Percentiles rank a stretch among this genome's conserved stretches.
Conservation (phyloP, 37 sponge, comb jelly and placozoan genomes). For the Aplysina aerophoba region DNA sequence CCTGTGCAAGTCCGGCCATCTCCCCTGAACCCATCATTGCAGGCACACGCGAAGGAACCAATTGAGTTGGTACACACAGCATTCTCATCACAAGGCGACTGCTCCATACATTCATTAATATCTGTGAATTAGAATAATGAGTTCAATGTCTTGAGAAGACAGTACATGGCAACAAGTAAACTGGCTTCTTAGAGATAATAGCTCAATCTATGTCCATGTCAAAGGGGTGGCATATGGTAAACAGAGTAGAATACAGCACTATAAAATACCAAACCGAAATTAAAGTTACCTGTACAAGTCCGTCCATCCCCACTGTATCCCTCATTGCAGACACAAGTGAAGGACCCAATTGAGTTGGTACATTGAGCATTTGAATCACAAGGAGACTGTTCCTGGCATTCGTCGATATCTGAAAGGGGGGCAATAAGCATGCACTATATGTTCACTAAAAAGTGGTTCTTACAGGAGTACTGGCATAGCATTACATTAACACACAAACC, state of each 20-base stretch:
- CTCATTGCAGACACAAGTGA: slow-evolving; percentile 32
- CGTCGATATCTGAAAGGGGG: slow-evolving; percentile 45
- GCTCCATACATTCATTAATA: slow-evolving; percentile 4
- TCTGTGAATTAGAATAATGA: no score
- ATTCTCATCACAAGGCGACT: not conserved
- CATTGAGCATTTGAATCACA: slow-evolving; percentile 32
- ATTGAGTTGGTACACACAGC: slow-evolving; percentile 29
- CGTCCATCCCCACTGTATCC: slow-evolving; percentile 52
- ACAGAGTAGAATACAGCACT: no score
- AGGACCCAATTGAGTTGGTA: slow-evolving; percentile 32
- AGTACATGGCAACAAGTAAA: no score
- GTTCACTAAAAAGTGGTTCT: not conserved
- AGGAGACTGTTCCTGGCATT: not conserved
- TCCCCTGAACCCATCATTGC: slow-evolving; percentile 33
- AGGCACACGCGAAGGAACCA: slow-evolving; percentile 22
- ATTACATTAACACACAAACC: not conserved
- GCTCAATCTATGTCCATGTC: no score
- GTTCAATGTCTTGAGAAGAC: no score
- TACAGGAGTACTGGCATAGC: no score
- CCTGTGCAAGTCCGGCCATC: slow-evolving; percentile 29
- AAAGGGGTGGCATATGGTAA: no score
- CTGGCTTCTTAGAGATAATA: no score
- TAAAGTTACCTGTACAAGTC: not conserved
- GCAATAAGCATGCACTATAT: not conserved
- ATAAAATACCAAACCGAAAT: no score